Evolutionary conservation across 2,888 invertebrate genomes (phyloP), one percentile per base, ranked within the genome.

Genomic region (Andricus quercusramuli): DNA sequence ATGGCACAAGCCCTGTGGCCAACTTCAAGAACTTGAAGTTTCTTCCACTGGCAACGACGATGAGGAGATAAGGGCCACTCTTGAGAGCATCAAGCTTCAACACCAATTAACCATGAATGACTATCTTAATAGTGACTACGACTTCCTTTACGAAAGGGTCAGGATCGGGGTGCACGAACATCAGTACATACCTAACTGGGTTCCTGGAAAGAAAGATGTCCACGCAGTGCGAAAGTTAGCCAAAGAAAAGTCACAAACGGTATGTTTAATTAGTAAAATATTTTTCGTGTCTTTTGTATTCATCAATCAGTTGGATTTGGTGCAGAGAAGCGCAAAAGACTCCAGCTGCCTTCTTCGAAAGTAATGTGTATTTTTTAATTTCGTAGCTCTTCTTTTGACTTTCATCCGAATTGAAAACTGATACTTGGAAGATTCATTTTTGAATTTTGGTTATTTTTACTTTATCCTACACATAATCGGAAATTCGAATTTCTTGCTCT

Each of bases 141-240:
- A 92, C n/a, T 91, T 85, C 78, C 84, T 92, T 4, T 93, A 93
- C 84, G 91, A 92, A 32, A 88, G 85, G 65, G 91, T 92, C 25
- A 88, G 90, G 66, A 89, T 90, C 77, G 90, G 91, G 1, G 87
- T 91, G 4, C 86, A 90, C 70, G 88, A 92, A 64, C 89, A 92
- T 80, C 93, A 93, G 83, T 93, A 92, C 82, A 91, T 92, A 65
- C 93, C 93, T 2, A 93, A 91, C 79, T 93, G 93, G 93, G 80
- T 93, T 32, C 93, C 93, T 0, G 91, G 91, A 62, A 89, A 89
- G 76, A 89, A 88, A 64, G 92, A 92, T 78, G 88, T 89, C 25
- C 87, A 87, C 68, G 76, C 81, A 3, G 79, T 93, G 13, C 89
- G 85, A 79, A 88, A 82, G 79, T 83, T 91, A 17, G 59, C 83